These are phyloP conservation scores for Eupeodes corollae DNA, from an alignment of 1,140 invertebrate genomes.

Conservation along the genomic window DNA sequence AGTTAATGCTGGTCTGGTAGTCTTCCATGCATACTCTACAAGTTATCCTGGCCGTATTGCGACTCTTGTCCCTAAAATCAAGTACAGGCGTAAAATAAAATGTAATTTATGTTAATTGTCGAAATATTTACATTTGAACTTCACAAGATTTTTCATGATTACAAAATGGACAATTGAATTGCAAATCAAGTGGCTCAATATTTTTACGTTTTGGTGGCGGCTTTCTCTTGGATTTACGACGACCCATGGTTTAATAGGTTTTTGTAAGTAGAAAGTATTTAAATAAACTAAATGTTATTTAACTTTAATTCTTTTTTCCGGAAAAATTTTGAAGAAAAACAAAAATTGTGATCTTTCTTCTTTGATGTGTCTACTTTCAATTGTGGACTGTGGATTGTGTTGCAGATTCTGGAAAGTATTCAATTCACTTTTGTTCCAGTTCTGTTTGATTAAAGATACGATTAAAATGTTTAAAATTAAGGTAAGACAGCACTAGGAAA, in stretches of 20 bases:
- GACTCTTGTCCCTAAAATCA: conserved; percentile 76
- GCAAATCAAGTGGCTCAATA: conserved; percentile 85
- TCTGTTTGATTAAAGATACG: too few species aligned
- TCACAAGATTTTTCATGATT: conserved; percentile 99
- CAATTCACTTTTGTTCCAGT: too few species aligned
- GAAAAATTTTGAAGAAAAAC: too few species aligned
- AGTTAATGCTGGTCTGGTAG: conserved; percentile 93
- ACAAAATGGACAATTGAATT: conserved; percentile 99
- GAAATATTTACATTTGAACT: conserved; percentile 87
- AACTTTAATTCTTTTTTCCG: too few species aligned
- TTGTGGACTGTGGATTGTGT: too few species aligned
- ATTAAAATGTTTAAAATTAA: too few species aligned
- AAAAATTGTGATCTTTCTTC: too few species aligned
- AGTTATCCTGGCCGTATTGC: conserved; percentile 84
- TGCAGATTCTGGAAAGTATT: too few species aligned
- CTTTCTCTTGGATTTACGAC: conserved; percentile 93
- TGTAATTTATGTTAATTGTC: conserved; percentile 2
- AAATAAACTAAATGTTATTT: too few species aligned
- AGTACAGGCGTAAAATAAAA: conserved; percentile 4
- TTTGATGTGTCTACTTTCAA: too few species aligned
- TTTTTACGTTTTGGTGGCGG: conserved; percentile 89
- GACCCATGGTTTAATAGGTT: conserved; percentile 58
- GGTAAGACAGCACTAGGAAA: too few species aligned
- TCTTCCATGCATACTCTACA: conserved; percentile 94
- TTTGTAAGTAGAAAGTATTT: too few species aligned